A percentile compares a stretch with the other conserved stretches of the same genome.
Conservation (phyloP, 2,888 invertebrate genomes). For the Pseudococcus jackbeardsleyi region DNA sequence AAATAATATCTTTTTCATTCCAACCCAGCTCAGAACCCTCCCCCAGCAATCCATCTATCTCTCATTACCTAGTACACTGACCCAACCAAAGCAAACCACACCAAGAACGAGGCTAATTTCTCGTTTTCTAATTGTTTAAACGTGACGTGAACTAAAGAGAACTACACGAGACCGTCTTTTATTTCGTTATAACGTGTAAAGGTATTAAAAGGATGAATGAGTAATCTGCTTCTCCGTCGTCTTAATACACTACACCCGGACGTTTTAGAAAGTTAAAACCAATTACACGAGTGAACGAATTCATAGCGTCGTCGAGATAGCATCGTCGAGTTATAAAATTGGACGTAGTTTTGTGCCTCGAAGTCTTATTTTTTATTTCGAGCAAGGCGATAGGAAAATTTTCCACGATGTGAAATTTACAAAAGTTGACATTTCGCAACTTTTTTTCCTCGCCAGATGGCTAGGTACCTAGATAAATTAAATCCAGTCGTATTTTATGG, state of each 20-base stretch:
- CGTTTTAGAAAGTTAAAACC: background rate
- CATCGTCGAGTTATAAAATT: background rate
- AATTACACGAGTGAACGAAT: conserved; percentile 10
- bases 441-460: background rate
- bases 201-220: conserved; percentile 10
- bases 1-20: no score
- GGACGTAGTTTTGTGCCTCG: background rate
- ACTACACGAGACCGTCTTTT: background rate
- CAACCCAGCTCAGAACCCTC: no score
- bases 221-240: background rate
- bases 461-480: background rate
- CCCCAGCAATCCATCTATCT: no score
- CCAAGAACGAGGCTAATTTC: background rate
- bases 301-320: background rate
- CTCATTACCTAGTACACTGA: no score
- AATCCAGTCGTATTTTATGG: background rate
- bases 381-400: background rate
- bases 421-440: background rate
- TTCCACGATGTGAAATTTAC: background rate
- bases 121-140: background rate
- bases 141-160: background rate
- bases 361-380: background rate
- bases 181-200: background rate
- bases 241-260: background rate
- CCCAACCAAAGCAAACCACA: background rate